Evolutionary conservation across 2,888 invertebrate species (phyloP), one percentile per base, ranked within the genome.

Genomic region (Diadegma fenestrale): DNA sequence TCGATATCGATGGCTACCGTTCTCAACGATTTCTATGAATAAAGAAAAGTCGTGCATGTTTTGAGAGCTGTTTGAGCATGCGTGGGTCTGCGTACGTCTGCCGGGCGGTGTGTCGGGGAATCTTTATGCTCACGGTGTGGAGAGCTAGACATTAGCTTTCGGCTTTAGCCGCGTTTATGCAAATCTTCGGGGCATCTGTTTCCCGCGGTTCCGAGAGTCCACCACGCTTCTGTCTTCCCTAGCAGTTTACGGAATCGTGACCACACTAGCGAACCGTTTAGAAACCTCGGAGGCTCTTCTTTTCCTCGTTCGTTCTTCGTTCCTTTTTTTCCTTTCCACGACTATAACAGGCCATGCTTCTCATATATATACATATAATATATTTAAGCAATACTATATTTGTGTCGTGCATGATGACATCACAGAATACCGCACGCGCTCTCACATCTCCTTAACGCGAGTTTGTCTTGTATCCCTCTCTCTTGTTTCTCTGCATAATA

Each of bases 151-250:
- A 89, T 91, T 91, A 92, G 90, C 89, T 91, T 89, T 89, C 88
- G 85, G 89, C 89, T 91, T 89, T 73, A 89, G 90, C 87, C 90
- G 88, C 90, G 85, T 90, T 92, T 92, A 92, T 92, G 92, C 89
- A 91, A 92, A 92, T 92, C 89, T 88, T 72, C 76, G 76, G 78
- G 87, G 89, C 92, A 92, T 92, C 92, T 92, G 92, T 91, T 91
- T 89, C 87, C 77, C 85, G 85, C 82, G 81, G 77, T 64, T 80
- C 80, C 86, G 71, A 84, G 79, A 82, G 79, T 61, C 61, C 78
- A 26, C 22, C 66, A 58, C 51, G 41, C 66, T 54, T 41, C 68
- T 61, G 51, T 33, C 30, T 43, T 54, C 84, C 61, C 63, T 85
- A 85, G 80, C 76, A 85, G 80, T 78, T 80, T 86, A 88, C 87